Percentiles rank a stretch among this genome's conserved stretches.
Evolutionary conservation across 2,888 invertebrate species (phyloP).

Genomic region (Tholera decimalis): DNA sequence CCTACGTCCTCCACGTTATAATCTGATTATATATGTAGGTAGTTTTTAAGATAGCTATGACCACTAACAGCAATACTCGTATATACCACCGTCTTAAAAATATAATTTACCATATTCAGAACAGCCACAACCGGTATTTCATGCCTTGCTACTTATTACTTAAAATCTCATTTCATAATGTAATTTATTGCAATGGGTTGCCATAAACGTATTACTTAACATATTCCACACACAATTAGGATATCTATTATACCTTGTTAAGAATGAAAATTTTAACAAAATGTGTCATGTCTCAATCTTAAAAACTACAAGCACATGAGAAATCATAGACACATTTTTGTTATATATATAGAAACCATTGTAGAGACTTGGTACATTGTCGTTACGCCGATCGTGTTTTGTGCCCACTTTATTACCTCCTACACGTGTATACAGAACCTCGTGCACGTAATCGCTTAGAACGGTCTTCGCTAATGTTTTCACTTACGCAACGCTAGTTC

Average conservation of each 20-base stretch:
- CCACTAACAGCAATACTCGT: not conserved
- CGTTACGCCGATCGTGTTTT: conserved; percentile 35
- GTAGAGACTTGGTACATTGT: conserved; percentile 41
- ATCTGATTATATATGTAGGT: too few species aligned
- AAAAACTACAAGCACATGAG: too few species aligned
- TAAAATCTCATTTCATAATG: conserved; percentile 45
- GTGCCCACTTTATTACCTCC: conserved; percentile 47
- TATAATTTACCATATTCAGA: not conserved
- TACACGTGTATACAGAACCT: conserved; percentile 47
- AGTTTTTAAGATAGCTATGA: not conserved
- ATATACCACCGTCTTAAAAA: conserved; percentile 3
- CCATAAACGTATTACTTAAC: conserved; percentile 48
- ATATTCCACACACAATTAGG: too few species aligned
- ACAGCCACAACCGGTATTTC: not conserved
- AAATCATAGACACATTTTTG: too few species aligned
- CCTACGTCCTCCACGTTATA: too few species aligned
- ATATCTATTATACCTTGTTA: too few species aligned
- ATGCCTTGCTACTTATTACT: conserved; percentile 11
- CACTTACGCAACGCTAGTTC: conserved; percentile 72
- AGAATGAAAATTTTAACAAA: too few species aligned
- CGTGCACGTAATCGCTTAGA: conserved; percentile 53
- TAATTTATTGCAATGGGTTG: conserved; percentile 39
- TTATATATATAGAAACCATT: too few species aligned
- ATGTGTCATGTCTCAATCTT: too few species aligned
- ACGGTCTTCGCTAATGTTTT: conserved; percentile 71